These are phyloP conservation scores for Varecia variegata DNA, from an alignment of 2,797 vertebrate species.

Conservation along the genomic window DNA sequence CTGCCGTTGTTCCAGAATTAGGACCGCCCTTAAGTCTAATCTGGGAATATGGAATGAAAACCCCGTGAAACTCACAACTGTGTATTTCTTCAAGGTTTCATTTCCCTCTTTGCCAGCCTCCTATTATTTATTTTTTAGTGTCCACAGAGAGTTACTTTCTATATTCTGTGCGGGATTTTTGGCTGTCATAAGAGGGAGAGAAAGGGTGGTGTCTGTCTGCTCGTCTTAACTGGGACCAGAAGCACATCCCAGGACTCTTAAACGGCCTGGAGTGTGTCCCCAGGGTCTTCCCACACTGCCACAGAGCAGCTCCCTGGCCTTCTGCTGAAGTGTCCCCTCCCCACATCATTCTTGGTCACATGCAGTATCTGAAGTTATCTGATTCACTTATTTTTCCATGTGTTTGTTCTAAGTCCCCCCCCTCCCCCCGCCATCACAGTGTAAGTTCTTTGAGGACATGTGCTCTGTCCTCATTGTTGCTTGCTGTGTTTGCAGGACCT, in stretches of 20 bases:
- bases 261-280: not conserved
- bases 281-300: not conserved
- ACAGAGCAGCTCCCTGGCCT: not conserved
- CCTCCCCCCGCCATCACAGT: no score
- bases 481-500: not conserved
- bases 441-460: fast-evolving
- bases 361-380: fast-evolving
- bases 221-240: not conserved
- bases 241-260: not conserved
- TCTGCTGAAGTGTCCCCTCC: not conserved
- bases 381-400: fast-evolving
- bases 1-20: not conserved
- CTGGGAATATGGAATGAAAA: not conserved
- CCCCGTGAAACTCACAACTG: fast-evolving
- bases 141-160: not conserved
- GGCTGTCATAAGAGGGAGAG: not conserved
- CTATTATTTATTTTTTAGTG: not conserved
- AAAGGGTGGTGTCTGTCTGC: not conserved
- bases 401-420: not conserved
- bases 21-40: not conserved
- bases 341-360: not conserved
- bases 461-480: fast-evolving
- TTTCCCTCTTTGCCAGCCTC: not conserved
- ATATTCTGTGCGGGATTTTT: not conserved
- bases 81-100: not conserved